These are phyloP conservation scores for Yponomeuta plumbellus DNA, from an alignment of 2,888 invertebrate genomes.

Conservation along the genomic window DNA sequence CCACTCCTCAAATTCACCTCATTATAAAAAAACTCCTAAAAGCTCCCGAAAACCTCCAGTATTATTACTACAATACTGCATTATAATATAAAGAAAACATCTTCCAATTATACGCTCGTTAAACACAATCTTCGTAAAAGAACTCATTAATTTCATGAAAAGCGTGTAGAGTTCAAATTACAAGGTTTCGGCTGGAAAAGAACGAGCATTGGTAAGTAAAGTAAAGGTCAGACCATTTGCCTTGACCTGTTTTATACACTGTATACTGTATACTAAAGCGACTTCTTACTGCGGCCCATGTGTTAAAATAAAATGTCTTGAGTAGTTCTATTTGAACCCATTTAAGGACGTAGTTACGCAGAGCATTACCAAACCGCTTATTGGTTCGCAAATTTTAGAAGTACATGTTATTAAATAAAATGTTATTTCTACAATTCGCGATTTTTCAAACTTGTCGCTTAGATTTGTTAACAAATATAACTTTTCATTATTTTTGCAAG, in stretches of 20 bases:
- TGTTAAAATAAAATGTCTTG: background rate
- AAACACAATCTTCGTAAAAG: slow-evolving; percentile 6
- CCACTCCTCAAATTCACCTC: too few relatives aligned
- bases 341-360: too few relatives aligned
- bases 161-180: slow-evolving; percentile 13
- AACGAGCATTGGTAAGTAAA: slow-evolving; percentile 12
- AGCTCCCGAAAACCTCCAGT: background rate
- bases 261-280: background rate
- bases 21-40: too few relatives aligned
- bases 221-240: slow-evolving; percentile 8
- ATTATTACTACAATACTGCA: background rate
- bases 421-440: too few relatives aligned
- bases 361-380: too few relatives aligned
- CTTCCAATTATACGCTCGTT: slow-evolving; percentile 5
- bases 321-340: background rate
- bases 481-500: too few relatives aligned
- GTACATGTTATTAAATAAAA: too few relatives aligned
- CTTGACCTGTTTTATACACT: slow-evolving; percentile 8
- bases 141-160: slow-evolving; percentile 6
- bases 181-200: slow-evolving; percentile 11
- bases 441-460: too few relatives aligned
- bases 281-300: background rate
- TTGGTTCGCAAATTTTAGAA: too few relatives aligned
- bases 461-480: too few relatives aligned
- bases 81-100: background rate